Conservation (phyloP, 2,113 vertebrate species). For the Brachyhypopomus occidentalis region DNA sequence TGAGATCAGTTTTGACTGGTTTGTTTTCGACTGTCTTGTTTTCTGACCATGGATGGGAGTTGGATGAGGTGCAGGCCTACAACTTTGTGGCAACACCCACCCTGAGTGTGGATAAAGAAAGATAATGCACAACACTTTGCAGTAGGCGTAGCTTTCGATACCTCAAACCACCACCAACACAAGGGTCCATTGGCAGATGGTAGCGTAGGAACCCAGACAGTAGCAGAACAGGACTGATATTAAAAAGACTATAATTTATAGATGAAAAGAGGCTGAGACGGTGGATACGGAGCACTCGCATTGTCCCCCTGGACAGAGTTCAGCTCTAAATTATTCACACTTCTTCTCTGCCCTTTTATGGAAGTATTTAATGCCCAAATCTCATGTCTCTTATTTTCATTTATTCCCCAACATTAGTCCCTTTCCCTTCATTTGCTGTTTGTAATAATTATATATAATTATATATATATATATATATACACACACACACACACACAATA, state of each 20-base stretch:
- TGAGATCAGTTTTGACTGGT: neutral
- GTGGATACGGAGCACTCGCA: neutral
- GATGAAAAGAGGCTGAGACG: neutral
- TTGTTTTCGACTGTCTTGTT: neutral
- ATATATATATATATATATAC: too few relatives aligned
- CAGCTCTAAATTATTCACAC: conserved; percentile 47
- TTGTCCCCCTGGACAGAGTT: conserved; percentile 25
- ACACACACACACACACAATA: too few relatives aligned
- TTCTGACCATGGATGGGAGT: neutral
- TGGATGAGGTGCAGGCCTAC: neutral
- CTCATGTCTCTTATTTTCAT: neutral
- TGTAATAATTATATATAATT: neutral
- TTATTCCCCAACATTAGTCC: neutral
- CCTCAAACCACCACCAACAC: neutral
- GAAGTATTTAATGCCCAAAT: conserved; percentile 29
- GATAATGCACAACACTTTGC: neutral
- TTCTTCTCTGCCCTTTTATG: conserved; percentile 20
- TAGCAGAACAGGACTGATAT: neutral
- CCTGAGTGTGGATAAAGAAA: neutral
- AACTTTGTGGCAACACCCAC: neutral
- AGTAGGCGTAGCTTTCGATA: neutral
- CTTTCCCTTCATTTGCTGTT: neutral
- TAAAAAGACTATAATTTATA: neutral
- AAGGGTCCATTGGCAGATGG: neutral
- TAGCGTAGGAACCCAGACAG: neutral